phyloP scores from a whole-genome alignment of 1,140 invertebrate genomes.

The Conus ventricosus region DNA sequence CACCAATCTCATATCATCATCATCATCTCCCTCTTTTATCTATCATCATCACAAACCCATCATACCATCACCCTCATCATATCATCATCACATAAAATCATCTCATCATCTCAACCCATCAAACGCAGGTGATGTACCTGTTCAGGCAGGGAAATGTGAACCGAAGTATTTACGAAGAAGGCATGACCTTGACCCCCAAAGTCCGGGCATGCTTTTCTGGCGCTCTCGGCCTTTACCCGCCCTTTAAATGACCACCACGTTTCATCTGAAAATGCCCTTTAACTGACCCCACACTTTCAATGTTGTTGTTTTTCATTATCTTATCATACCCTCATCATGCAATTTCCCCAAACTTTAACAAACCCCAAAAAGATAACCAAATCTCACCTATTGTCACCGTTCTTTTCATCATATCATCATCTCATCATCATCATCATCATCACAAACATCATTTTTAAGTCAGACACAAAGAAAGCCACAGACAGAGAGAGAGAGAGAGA shows the following conservation, averaged over 20 bases:
- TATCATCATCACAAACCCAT: too few species aligned
- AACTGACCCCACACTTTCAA: too few species aligned
- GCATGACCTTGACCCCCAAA: slow-evolving; percentile 62
- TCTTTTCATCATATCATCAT: background rate
- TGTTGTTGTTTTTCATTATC: background rate
- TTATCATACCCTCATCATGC: background rate
- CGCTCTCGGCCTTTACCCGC: slow-evolving; percentile 64
- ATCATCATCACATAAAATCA: too few species aligned
- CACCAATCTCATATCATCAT: too few species aligned
- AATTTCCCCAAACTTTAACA: background rate
- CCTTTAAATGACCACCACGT: slow-evolving; percentile 55
- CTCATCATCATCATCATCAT: too few species aligned
- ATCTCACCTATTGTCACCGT: background rate
- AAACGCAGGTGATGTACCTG: slow-evolving; percentile 49
- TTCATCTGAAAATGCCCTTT: too few species aligned
- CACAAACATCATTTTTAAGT: too few species aligned
- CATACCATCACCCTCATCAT: too few species aligned
- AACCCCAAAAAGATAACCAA: too few species aligned
- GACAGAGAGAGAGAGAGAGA: too few species aligned
- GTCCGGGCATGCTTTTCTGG: slow-evolving; percentile 59
- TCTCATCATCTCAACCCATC: background rate
- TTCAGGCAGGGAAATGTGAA: slow-evolving; percentile 65
- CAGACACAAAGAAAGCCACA: too few species aligned
- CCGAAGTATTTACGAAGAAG: slow-evolving; percentile 74
- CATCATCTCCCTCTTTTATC: too few species aligned